Conservation (phyloP, 2,113 vertebrate species). For the Mola mola region DNA sequence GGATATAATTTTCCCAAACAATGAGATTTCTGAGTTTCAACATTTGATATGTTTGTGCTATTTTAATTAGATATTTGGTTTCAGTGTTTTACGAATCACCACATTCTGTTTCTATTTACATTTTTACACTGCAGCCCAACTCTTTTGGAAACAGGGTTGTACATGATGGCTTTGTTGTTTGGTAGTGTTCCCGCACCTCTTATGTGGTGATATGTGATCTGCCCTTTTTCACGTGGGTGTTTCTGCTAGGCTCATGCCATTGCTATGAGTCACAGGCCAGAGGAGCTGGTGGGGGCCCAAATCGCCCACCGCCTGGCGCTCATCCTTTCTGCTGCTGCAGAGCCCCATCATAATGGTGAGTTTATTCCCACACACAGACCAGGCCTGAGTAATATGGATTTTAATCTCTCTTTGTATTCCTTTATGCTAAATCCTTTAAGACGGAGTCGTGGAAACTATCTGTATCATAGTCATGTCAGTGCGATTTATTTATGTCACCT, state of each 20-base stretch:
- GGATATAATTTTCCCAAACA: no score
- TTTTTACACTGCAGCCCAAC: no score
- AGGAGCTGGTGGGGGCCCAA: slow-evolving; percentile 70
- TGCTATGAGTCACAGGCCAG: slow-evolving; percentile 70
- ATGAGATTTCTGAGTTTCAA: no score
- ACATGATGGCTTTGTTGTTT: background rate
- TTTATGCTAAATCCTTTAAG: slow-evolving; percentile 40
- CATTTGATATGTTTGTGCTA: no score
- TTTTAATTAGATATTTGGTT: no score
- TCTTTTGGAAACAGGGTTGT: no score
- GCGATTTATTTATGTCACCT: background rate
- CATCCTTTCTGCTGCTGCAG: slow-evolving; percentile 65
- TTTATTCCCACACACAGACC: slow-evolving; percentile 42
- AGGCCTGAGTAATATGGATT: background rate
- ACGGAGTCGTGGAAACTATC: slow-evolving; percentile 32
- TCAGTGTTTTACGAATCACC: no score
- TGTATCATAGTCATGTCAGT: slow-evolving; percentile 16
- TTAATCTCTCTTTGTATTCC: slow-evolving; percentile 32
- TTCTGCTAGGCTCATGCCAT: slow-evolving; percentile 80
- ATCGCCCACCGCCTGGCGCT: slow-evolving; percentile 77
- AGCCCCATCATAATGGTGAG: slow-evolving; percentile 75
- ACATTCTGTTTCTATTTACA: no score
- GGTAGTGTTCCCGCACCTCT: slow-evolving; percentile 19
- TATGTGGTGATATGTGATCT: slow-evolving; percentile 47
- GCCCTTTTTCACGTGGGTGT: slow-evolving; percentile 41